These are phyloP conservation scores for Augochlora pura DNA, from an alignment of 1,140 invertebrate genomes.

Conservation along the genomic window DNA sequence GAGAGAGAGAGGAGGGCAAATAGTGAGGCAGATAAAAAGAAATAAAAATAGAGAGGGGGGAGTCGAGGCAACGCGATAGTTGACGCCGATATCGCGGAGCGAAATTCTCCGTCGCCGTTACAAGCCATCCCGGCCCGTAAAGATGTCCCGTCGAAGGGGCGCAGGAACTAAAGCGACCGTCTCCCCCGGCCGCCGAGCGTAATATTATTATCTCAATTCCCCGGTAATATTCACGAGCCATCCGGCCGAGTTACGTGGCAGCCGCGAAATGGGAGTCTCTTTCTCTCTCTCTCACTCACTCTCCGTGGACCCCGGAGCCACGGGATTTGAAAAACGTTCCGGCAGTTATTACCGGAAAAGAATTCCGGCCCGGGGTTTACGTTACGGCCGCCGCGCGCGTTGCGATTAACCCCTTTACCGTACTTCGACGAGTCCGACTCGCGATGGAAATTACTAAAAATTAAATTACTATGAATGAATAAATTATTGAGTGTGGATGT, in stretches of 20 bases:
- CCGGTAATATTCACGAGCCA: constrained; percentile 52
- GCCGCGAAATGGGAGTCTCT: constrained; percentile 57
- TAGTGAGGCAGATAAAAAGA: too few species aligned
- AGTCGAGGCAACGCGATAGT: not conserved
- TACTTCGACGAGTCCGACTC: too few species aligned
- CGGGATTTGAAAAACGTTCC: constrained; percentile 60
- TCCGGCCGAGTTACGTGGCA: constrained; percentile 49
- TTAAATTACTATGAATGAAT: too few species aligned
- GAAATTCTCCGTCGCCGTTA: not conserved
- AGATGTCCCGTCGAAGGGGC: constrained; percentile 33
- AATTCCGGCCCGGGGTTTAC: constrained; percentile 48
- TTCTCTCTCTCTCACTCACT: too few species aligned
- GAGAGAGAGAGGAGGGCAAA: too few species aligned
- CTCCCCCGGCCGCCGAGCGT: constrained; percentile 25
- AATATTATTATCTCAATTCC: constrained; percentile 54
- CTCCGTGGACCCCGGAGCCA: too few species aligned
- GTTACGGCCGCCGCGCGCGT: constrained; percentile 43
- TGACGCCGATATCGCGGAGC: constrained; percentile 1
- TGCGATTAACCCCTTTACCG: constrained; percentile 69
- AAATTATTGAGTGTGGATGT: too few species aligned
- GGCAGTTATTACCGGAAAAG: constrained; percentile 63
- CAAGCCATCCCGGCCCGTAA: constrained; percentile 16
- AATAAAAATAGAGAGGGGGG: too few species aligned
- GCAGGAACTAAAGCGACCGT: constrained; percentile 23
- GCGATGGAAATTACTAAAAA: too few species aligned